Evolutionary conservation across 2,888 invertebrate genomes (phyloP).

Genomic region (Sphecodes monilicornis): DNA sequence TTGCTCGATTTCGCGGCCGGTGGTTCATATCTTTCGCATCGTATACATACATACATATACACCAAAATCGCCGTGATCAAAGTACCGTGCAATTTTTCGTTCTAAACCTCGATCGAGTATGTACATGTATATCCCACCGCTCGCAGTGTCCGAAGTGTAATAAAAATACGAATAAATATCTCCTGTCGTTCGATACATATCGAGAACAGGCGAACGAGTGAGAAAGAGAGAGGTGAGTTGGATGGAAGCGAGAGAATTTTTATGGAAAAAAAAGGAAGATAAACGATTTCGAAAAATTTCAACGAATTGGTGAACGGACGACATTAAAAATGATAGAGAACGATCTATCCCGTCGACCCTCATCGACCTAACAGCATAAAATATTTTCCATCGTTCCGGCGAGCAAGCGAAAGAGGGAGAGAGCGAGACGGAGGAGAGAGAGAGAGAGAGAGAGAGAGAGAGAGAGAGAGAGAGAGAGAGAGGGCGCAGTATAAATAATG

Average conservation of each 20-base stretch:
- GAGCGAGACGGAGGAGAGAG: no score
- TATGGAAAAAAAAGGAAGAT: conserved; percentile 12
- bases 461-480: no score
- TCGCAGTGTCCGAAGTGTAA: conserved; percentile 2
- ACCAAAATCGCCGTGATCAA: background rate
- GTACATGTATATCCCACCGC: background rate
- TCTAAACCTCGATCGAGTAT: conserved; percentile 2
- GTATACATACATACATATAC: no score
- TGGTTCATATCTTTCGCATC: conserved; percentile 11
- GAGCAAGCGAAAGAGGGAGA: no score
- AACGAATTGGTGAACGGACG: conserved; percentile 11
- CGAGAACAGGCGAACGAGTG: background rate
- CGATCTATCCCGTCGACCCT: conserved; percentile 8
- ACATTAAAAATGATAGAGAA: conserved; percentile 38
- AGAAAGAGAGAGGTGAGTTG: background rate
- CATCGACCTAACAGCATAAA: background rate
- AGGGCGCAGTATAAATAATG: conserved; percentile 5
- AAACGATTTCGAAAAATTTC: conserved; percentile 1
- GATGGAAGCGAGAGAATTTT: background rate
- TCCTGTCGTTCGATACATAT: background rate
- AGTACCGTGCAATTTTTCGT: background rate
- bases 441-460: no score
- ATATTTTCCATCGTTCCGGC: conserved; percentile 13
- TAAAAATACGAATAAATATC: conserved; percentile 15
- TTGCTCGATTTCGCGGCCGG: conserved; percentile 27